A percentile compares a stretch with the other conserved stretches of the same genome.
These are phyloP conservation scores for Gonioctena quinquepunctata DNA, from an alignment of 1,140 invertebrate species.

Conservation along the genomic window DNA sequence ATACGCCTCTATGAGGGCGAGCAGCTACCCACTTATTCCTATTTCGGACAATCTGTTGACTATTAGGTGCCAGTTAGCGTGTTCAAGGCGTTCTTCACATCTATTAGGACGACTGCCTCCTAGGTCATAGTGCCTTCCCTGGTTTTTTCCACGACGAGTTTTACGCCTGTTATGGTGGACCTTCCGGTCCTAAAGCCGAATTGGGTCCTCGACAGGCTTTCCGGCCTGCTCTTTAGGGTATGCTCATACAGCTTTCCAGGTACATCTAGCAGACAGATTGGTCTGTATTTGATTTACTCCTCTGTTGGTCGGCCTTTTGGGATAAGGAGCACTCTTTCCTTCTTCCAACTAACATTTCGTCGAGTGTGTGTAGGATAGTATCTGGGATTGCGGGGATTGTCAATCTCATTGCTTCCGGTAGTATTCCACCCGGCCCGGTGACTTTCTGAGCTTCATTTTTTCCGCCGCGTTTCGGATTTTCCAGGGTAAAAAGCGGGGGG, in stretches of 20 bases:
- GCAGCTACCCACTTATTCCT: background rate
- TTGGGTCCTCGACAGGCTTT: constrained; percentile 22
- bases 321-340: constrained; percentile 24
- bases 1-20: background rate
- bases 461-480: constrained; percentile 24
- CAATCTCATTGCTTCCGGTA: constrained; percentile 28
- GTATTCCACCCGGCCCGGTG: constrained; percentile 38
- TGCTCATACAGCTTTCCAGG: constrained; percentile 32
- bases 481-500: constrained; percentile 15
- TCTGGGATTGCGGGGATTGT: background rate
- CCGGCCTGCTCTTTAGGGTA: constrained; percentile 17
- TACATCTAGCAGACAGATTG: constrained; percentile 32
- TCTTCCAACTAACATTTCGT: constrained; percentile 28
- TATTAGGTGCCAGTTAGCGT: constrained; percentile 21
- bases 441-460: constrained; percentile 27
- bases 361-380: background rate
- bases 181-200: constrained; percentile 31
- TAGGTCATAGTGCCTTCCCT: constrained; percentile 28
- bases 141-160: constrained; percentile 30
- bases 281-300: constrained; percentile 21
- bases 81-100: constrained; percentile 39
- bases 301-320: constrained; percentile 11
- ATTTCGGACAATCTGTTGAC: background rate
- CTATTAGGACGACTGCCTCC: constrained; percentile 20
- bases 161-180: constrained; percentile 29